Base-by-base conservation (phyloP, 2,888 invertebrate genomes). In the Diadromus collaris region DNA sequence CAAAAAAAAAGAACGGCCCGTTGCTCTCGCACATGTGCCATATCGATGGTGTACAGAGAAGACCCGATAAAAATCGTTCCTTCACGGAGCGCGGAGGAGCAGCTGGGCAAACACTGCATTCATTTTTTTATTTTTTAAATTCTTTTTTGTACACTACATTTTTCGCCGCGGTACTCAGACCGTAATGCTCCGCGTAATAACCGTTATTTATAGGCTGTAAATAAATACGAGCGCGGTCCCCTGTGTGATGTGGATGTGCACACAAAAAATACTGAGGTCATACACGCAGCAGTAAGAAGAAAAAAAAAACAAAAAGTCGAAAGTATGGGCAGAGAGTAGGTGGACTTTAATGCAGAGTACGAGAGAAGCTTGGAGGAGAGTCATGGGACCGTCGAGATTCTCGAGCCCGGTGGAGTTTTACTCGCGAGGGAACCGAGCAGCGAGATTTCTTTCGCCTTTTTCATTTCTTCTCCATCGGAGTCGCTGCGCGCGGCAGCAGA, bases 171-270 rank as follows among this genome's bases (percentile, higher is more conserved):
- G 56, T 27, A 80, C 68, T 79, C 74, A 76, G 76, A 76, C 76
- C 63, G 78, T 78, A 84, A 84, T 81, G 79, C 81, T 64, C 76
- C 46, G 65, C 79, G 82, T 84, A 84, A 84, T 84, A 84, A 84
- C 81, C 78, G 81, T 84, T 83, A 84, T 84, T 84, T 84, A 82
- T 84, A 84, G 79, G 78, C 78, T 78, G 78, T 83, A 84, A 84
- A 83, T 76, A 80, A 56, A 56, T 56, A 56, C 56, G 27, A n/a
- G 29, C 27, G 56, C 29, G 56, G 56, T 29, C 56, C 56, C 54
- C 16, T 56, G 56, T 29, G 48, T 48, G 65, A 48, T 27, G 29
- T 41, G 41, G 21, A 24, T 63, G 61, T 63, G 58, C 41, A 72
- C 60, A 72, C 51, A 71, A 60, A 24, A 41, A 56, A 60, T 70